These are phyloP conservation scores for Ahaetulla prasina DNA, from an alignment of 2,113 vertebrate species.

Conservation along the genomic window DNA sequence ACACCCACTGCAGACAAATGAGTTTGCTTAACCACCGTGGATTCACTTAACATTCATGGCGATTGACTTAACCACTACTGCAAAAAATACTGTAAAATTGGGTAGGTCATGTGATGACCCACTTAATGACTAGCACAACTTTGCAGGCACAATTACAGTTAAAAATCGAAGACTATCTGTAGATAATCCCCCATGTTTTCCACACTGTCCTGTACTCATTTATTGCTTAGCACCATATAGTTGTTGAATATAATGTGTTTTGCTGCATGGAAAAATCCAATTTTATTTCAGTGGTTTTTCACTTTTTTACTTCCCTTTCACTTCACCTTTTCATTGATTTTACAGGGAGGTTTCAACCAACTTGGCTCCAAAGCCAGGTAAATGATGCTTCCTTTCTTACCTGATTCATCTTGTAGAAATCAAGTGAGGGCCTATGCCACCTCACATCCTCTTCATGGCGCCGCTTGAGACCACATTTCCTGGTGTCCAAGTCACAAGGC, in stretches of 20 bases:
- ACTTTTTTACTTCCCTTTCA: not conserved
- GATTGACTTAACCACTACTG: not conserved
- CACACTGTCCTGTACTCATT: not conserved
- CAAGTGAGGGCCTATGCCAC: slow-evolving; percentile 72
- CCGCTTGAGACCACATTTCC: slow-evolving; percentile 79
- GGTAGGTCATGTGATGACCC: not conserved
- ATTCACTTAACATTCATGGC: not conserved
- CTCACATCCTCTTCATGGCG: slow-evolving; percentile 75
- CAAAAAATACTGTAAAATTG: not conserved
- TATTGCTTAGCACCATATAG: not conserved
- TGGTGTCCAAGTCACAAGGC: slow-evolving; percentile 80
- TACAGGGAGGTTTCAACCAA: not conserved
- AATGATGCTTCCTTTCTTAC: slow-evolving; percentile 32
- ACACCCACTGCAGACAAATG: not conserved
- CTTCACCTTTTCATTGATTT: not conserved
- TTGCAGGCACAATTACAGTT: not conserved
- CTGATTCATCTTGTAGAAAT: slow-evolving; percentile 83
- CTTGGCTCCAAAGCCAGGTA: not conserved
- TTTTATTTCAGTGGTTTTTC: not conserved
- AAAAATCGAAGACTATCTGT: not conserved
- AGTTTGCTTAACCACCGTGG: not conserved
- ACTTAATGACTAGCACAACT: not conserved
- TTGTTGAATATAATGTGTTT: not conserved
- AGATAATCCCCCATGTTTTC: not conserved
- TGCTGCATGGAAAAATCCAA: not conserved